Base-by-base conservation (phyloP, 2,888 invertebrate genomes). In the Zaprionus lineosus region DNA sequence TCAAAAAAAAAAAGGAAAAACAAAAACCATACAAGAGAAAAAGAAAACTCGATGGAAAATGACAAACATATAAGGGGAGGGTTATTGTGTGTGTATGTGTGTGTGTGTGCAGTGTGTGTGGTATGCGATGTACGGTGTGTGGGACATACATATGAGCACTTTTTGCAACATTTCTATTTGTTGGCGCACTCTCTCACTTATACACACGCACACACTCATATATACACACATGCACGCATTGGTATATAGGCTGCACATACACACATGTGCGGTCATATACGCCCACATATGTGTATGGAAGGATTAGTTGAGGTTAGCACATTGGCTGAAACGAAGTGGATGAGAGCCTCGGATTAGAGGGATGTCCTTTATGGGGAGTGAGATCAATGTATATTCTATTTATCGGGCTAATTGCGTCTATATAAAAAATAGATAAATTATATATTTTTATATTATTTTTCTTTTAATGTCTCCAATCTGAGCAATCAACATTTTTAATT, bases 151-250 rank as follows among this genome's bases (percentile, higher is more conserved):
- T 76, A 68, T 83, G 83, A 75, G 84, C 56, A 61, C 66, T 79
- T 85, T 79, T 85, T 83, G 85, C 83, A 84, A 83, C 84, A 85
- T 83, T 83, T 84, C 84, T 77, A 85, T 83, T 83, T 84, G 83
- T 74, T 76, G 68, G 64, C 55, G 46, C 52, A 51, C 57, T 74
- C 63, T 31, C 57, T 55, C 48, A 43, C 62, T 40, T 61, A 47
- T 61, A 40, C 29, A 68, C 63, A 52, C 48, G 43, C 37, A 51
- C 52, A 34, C 52, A 48, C 40, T 55, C 47, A 46, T 60, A 46
- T 60, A 46, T 60, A 39, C 26, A 68, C 61, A 52, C 44, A 44
- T 34, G 47, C 50, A 34, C 55, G 46, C 40, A 33, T 9, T 1
- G 19, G 61, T 57, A 52, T 33, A 66, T 63, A 51, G 34, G 29